Evolutionary conservation across 2,797 vertebrate species (phyloP), one percentile per base, ranked within the genome.

Genomic region (Furcifer pardalis): DNA sequence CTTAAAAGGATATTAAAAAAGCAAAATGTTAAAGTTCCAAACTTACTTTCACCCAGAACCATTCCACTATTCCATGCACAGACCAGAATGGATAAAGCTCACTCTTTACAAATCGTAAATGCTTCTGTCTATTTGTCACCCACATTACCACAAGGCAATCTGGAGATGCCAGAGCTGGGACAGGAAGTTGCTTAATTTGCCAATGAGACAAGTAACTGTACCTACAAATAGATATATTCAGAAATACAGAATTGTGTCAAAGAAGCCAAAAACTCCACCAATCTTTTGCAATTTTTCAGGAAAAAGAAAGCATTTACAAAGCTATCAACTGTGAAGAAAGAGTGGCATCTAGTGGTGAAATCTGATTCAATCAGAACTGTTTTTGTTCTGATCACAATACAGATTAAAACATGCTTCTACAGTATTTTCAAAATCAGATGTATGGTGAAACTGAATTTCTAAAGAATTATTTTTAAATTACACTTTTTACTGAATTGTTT

Each of bases 1-100:
- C 6, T 52, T 37, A 56, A 68, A 37, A 42, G 37, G 3, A 71
- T 40, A 42, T 42, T 42, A 37, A 9, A 42, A 71, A 42, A 72
- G 2, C 9, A 89, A 78, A n/a, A 8, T 83, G 62, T 2, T 81
- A 71, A 84, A 82, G 15, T 49, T 79, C 83, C 59, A 52, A 86
- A 94, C 95, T 96, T 94, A 98, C 97, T 97, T 99, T 99, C 37
- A 99, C 97, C 98, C 99, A 99, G 87, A 98, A 97, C 98, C 98
- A 99, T 84, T 98, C 96, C 0, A 97, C 97, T 69, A 97, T 87
- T 1, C 95, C 92, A 85, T 97, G 94, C 52, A 99, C 94, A 0
- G 96, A 97, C 99, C 99, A 99, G 81, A 96, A 94, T 9, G 98
- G 98, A 91, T 97, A 99, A 82, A 99, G 97, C 73, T 99, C 97